A percentile compares a stretch with the other conserved stretches of the same genome.
phyloP scores from a whole-genome alignment of 2,113 vertebrate genomes.

The Genyomyrus donnyi region DNA sequence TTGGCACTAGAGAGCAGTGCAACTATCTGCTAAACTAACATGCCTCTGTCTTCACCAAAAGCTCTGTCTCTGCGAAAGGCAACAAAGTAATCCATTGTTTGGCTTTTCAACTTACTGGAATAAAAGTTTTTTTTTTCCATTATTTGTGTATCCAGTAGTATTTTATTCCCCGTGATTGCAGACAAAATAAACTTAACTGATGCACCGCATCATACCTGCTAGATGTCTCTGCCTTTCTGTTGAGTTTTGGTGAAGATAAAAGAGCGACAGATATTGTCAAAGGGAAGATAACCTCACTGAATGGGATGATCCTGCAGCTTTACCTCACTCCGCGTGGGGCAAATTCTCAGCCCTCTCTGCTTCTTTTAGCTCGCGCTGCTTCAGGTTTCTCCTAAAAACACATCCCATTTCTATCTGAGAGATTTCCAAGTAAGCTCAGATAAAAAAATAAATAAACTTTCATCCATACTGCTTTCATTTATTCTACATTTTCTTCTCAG shows the following conservation, averaged over 20 bases:
- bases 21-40: conserved; percentile 63
- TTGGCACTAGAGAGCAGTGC: conserved; percentile 56
- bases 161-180: conserved; percentile 47
- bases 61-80: conserved; percentile 39
- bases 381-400: not conserved
- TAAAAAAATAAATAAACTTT: not conserved
- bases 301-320: conserved; percentile 25
- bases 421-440: not conserved
- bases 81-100: conserved; percentile 55
- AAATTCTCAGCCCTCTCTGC: conserved; percentile 2
- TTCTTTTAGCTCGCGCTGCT: not conserved
- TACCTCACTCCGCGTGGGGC: conserved; percentile 26
- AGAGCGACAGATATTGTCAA: conserved; percentile 34
- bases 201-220: conserved; percentile 32
- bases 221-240: conserved; percentile 45
- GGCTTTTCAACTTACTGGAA: conserved; percentile 43
- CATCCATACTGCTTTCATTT: not conserved
- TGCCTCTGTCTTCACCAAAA: conserved; percentile 47
- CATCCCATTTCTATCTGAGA: not conserved
- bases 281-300: conserved; percentile 37
- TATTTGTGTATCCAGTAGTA: conserved; percentile 12
- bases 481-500: not conserved
- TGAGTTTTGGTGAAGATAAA: conserved; percentile 46
- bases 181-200: conserved; percentile 61
- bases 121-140: conserved; percentile 21